Evolutionary conservation across 2,113 vertebrate species (phyloP).

Genomic region (Spheniscus mendiculus): DNA sequence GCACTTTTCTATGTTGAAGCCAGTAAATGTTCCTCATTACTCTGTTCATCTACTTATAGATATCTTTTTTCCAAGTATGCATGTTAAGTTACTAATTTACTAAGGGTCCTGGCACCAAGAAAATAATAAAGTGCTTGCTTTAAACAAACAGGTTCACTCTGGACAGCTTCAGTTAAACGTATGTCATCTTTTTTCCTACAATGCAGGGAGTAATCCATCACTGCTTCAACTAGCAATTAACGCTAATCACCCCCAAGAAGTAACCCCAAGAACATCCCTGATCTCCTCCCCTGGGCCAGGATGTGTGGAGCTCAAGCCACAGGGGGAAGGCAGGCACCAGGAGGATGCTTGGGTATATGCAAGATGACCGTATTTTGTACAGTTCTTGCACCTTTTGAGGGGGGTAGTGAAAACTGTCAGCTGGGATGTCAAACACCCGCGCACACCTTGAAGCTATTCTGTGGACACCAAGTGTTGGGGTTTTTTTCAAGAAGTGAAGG

Average conservation of each 20-base stretch:
- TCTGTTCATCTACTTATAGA: neutral
- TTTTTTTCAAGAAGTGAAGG: neutral
- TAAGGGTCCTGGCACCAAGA: neutral
- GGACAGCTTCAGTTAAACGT: neutral
- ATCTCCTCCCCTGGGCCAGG: neutral
- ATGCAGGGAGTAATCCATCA: neutral
- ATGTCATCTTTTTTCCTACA: neutral
- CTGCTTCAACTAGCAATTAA: neutral
- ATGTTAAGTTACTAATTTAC: neutral
- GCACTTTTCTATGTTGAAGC: neutral
- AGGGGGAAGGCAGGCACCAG: neutral
- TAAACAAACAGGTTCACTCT: neutral
- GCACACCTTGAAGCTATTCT: neutral
- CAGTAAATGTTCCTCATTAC: neutral
- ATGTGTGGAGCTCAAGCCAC: neutral
- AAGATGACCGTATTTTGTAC: neutral
- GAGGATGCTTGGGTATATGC: neutral
- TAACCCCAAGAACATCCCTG: neutral
- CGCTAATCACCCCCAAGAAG: neutral
- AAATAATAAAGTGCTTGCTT: neutral
- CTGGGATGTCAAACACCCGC: neutral
- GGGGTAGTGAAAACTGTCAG: neutral
- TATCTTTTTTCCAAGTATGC: neutral
- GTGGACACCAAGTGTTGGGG: neutral
- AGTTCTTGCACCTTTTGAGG: neutral